Evolutionary conservation across 2,888 invertebrate genomes (phyloP).

Genomic region (Drosophila niveifrons): DNA sequence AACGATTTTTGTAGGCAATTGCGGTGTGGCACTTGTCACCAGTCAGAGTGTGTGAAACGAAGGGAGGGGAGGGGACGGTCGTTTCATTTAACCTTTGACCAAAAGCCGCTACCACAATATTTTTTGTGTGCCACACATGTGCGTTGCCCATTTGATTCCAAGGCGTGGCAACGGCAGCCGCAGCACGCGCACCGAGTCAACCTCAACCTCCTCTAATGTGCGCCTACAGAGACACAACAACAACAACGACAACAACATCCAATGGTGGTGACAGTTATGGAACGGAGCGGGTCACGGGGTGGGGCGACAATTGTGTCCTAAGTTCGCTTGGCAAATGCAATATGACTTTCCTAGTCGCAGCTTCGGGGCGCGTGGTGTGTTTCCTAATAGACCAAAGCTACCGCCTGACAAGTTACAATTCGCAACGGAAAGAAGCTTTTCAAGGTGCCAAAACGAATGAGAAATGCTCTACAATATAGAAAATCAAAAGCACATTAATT

Average conservation of each 20-base stretch:
- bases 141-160: conserved; percentile 51
- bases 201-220: conserved; percentile 57
- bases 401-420: conserved; percentile 67
- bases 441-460: conserved; percentile 1
- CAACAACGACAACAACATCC: too few relatives aligned
- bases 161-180: conserved; percentile 63
- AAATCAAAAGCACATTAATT: neutral
- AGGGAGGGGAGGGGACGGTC: conserved; percentile 34
- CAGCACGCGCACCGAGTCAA: conserved; percentile 76
- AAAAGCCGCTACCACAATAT: conserved; percentile 74
- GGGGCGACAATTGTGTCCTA: conserved; percentile 40
- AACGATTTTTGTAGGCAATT: conserved; percentile 65
- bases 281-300: neutral
- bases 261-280: conserved; percentile 27
- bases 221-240: conserved; percentile 19
- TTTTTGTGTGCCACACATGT: conserved; percentile 50
- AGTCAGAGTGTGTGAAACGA: conserved; percentile 30
- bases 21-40: conserved; percentile 78
- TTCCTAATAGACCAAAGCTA: conserved; percentile 75
- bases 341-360: conserved; percentile 69
- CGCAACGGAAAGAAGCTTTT: conserved; percentile 37
- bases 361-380: conserved; percentile 48
- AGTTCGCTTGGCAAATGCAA: conserved; percentile 66
- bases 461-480: neutral
- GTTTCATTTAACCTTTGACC: conserved; percentile 80